A percentile compares a stretch with the other conserved stretches of the same genome.
Evolutionary conservation across 2,113 vertebrate species (phyloP).

Genomic region (Osmerus mordax): DNA sequence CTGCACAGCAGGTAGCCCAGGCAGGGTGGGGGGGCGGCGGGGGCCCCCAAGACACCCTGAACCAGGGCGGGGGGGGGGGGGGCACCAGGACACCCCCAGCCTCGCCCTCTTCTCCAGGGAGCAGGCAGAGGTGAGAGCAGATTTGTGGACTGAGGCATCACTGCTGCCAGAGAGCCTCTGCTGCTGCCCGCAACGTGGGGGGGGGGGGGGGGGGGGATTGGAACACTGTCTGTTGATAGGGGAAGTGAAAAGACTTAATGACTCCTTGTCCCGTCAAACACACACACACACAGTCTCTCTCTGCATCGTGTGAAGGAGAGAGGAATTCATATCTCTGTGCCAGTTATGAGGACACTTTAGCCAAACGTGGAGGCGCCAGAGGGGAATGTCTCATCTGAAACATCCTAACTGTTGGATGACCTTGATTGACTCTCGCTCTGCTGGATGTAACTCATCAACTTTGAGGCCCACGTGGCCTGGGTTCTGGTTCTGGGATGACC

Average conservation of each 20-base stretch:
- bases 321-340: neutral
- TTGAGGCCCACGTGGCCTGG: no score
- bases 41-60: no score
- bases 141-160: no score
- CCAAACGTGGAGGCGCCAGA: conserved; percentile 30
- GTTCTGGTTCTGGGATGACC: no score
- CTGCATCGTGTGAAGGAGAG: neutral
- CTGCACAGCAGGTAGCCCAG: conserved; percentile 83
- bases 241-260: no score
- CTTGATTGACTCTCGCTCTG: neutral
- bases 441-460: neutral
- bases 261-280: neutral
- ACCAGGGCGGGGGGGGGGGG: neutral
- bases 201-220: no score
- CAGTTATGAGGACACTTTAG: conserved; percentile 17
- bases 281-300: conserved; percentile 9
- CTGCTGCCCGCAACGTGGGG: no score
- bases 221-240: no score
- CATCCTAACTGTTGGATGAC: neutral
- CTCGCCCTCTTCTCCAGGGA: no score
- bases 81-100: no score
- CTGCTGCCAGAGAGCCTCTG: no score
- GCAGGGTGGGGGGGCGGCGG: neutral
- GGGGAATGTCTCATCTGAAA: conserved; percentile 25
- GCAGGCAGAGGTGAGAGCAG: no score